Percentiles rank a stretch among this genome's conserved stretches.
Evolutionary conservation across 2,888 invertebrate species (phyloP).

Genomic region (Rhagonycha fulva): DNA sequence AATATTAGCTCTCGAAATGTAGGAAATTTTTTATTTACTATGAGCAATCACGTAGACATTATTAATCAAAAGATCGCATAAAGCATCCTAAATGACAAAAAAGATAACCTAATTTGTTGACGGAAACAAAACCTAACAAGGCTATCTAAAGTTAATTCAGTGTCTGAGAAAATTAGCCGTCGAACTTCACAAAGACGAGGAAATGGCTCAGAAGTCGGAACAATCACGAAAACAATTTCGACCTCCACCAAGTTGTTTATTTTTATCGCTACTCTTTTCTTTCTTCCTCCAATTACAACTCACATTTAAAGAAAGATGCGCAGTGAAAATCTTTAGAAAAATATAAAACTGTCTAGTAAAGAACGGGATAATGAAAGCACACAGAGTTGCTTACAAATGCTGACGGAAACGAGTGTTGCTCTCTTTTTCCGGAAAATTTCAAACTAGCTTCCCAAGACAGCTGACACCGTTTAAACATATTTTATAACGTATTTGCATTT

Average conservation of each 20-base stretch:
- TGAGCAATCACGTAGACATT: not conserved
- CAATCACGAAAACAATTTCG: constrained; percentile 38
- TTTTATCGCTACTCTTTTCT: constrained; percentile 28
- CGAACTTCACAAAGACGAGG: constrained; percentile 40
- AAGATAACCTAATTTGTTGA: constrained; percentile 39
- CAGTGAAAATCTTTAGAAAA: constrained; percentile 25
- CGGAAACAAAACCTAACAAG: constrained; percentile 40
- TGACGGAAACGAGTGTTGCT: constrained; percentile 40
- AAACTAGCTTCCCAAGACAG: constrained; percentile 30
- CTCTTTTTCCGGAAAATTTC: constrained; percentile 35
- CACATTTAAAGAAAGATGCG: constrained; percentile 19
- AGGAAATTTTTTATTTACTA: not conserved
- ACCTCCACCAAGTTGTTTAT: constrained; percentile 14
- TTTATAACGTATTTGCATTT: constrained; percentile 15
- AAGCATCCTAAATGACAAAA: constrained; percentile 19
- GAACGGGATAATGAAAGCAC: constrained; percentile 39
- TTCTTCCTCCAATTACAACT: constrained; percentile 6
- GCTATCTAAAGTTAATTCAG: constrained; percentile 38
- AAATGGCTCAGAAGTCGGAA: constrained; percentile 39
- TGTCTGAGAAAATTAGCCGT: constrained; percentile 40
- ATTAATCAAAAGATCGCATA: not conserved
- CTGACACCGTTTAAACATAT: constrained; percentile 34
- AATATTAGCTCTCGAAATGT: not conserved
- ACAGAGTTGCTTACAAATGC: constrained; percentile 37
- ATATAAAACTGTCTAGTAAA: constrained; percentile 32